Evolutionary conservation across 92 coral and sea anemone species (phyloP).

Genomic region (Paragorgia papillata): DNA sequence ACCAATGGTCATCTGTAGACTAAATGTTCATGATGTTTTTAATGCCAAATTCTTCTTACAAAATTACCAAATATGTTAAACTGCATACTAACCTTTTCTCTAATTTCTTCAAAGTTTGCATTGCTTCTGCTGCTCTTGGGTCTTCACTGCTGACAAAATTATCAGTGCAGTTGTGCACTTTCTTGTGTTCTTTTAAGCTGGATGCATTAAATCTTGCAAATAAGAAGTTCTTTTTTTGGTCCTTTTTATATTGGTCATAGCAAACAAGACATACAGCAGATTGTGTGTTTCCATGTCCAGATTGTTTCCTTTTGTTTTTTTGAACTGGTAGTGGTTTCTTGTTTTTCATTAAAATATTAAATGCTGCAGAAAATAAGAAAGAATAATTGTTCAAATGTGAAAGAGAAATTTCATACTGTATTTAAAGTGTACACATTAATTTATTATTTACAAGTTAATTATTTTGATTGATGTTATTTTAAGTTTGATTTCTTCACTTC

Average conservation of each 20-base stretch:
- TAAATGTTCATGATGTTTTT: too few relatives aligned
- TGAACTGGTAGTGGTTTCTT: conserved; percentile 12
- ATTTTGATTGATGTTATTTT: too few relatives aligned
- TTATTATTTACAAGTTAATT: too few relatives aligned
- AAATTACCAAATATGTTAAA: too few relatives aligned
- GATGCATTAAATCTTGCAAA: conserved; percentile 33
- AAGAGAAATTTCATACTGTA: too few relatives aligned
- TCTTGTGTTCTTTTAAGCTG: conserved; percentile 16
- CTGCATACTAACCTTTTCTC: conserved; percentile 17
- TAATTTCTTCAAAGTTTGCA: too few relatives aligned
- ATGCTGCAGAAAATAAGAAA: conserved; percentile 32
- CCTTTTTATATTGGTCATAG: conserved; percentile 33
- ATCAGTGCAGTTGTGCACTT: conserved; percentile 12
- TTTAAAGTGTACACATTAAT: too few relatives aligned
- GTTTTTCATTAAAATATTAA: conserved; percentile 21
- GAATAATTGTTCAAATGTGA: too few relatives aligned
- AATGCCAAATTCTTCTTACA: too few relatives aligned
- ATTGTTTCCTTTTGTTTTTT: conserved; percentile 17
- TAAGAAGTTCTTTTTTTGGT: conserved; percentile 16
- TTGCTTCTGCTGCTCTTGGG: conserved; percentile 43
- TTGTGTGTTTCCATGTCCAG: conserved; percentile 34
- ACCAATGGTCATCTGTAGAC: too few relatives aligned
- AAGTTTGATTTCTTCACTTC: too few relatives aligned
- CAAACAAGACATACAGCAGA: conserved; percentile 42
- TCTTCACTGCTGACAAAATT: conserved; percentile 28